Base-by-base conservation (phyloP, 2,888 invertebrate species). In the Netelia virgata region DNA sequence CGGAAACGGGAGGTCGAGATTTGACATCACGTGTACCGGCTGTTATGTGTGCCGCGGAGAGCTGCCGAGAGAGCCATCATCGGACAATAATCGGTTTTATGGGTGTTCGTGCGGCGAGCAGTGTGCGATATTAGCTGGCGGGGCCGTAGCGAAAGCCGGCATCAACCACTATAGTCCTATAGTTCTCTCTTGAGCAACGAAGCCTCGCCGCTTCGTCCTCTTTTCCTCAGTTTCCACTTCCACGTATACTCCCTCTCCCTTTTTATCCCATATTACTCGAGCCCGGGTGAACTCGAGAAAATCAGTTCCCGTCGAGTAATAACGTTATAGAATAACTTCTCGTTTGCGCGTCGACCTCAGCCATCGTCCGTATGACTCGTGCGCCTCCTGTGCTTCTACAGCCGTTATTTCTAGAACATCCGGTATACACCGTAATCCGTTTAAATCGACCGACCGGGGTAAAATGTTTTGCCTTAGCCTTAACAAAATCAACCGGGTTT, bases 81-180 rank as follows among this genome's bases (percentile, higher is more conserved):
- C 89, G 90, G 89, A 91, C 91, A 90, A 91, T 92, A 91, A 91
- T 91, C 90, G 90, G 88, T 90, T 92, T 91, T 92, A 91, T 90
- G 89, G 89, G 88, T 89, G 90, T 90, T 90, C 89, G 89, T 90
- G 91, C 90, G 90, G 91, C 87, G 90, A 89, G 89, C 89, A 85
- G 86, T 89, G 88, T 79, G 82, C 88, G 89, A 91, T 91, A 91
- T 91, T 90, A 89, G 88, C 88, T 89, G 86, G 86, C 87, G 77
- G 36, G 41, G 23, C 68, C 79, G 70, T 79, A 61, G 75, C 82
- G 41, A 66, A 79, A 79, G 59, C 64, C 82, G 69, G 50, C 70
- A 53, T 75, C 53, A 36, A n/a, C 36, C 16, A 66, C 50, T 10
- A n/a, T n/a, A n/a, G n/a, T 73, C 28, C 59, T 28, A 23, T 43